Conservation (phyloP, 2,797 vertebrate genomes). For the Sebastes dallii region DNA sequence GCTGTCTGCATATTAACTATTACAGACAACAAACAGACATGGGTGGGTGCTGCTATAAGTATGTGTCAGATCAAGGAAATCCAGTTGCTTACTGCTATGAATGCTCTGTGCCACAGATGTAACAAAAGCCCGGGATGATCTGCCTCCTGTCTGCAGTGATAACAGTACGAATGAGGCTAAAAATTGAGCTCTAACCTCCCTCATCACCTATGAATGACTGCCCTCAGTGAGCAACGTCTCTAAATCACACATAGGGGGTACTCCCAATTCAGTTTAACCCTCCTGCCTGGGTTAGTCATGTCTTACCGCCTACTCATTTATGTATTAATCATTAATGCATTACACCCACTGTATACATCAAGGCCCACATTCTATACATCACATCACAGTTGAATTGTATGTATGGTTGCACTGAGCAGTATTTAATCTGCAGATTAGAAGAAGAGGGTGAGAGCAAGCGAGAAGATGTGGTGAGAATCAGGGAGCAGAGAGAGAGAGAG, state of each 20-base stretch:
- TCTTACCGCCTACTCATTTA: constrained; percentile 64
- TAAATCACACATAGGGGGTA: constrained; percentile 53
- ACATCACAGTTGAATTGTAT: constrained; percentile 16
- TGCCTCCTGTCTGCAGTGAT: constrained; percentile 9
- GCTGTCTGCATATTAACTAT: constrained; percentile 33
- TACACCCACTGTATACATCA: constrained; percentile 46
- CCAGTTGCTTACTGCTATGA: constrained; percentile 17
- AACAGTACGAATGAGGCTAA: not conserved
- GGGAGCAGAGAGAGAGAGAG: constrained; percentile 16
- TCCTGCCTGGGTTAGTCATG: constrained; percentile 63
- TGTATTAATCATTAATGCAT: constrained; percentile 64
- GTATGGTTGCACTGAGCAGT: constrained; percentile 17
- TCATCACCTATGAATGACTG: constrained; percentile 51
- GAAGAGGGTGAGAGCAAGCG: constrained; percentile 20
- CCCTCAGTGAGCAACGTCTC: constrained; percentile 36
- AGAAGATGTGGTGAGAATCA: constrained; percentile 37
- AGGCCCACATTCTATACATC: constrained; percentile 23
- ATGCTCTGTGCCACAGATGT: constrained; percentile 23
- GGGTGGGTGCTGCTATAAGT: constrained; percentile 21
- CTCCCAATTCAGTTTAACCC: constrained; percentile 54
- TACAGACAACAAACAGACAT: constrained; percentile 35
- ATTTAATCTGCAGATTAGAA: constrained; percentile 27
- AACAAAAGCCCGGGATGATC: constrained; percentile 15
- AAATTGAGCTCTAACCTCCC: constrained; percentile 29
- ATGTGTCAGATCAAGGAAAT: constrained; percentile 41